These are phyloP conservation scores for Metacarcinus magister DNA, from an alignment of 2,888 invertebrate genomes.

Conservation along the genomic window DNA sequence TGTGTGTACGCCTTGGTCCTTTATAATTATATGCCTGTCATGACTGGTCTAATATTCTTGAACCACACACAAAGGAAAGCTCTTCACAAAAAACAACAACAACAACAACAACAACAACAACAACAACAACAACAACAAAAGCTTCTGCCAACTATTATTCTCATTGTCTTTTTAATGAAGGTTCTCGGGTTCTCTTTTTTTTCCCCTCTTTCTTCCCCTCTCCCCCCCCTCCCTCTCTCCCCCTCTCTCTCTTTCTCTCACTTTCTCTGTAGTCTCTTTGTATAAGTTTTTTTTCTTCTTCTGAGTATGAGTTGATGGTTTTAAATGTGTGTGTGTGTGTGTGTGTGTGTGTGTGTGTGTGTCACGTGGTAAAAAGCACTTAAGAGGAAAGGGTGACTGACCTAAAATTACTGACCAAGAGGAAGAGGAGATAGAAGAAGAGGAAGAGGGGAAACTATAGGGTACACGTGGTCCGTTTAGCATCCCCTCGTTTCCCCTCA, in stretches of 20 bases:
- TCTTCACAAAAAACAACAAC: background rate
- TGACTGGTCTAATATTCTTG: background rate
- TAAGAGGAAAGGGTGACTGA: too few relatives aligned
- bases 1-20: background rate
- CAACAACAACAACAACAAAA: constrained; percentile 3
- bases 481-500: too few relatives aligned
- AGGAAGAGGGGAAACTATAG: too few relatives aligned
- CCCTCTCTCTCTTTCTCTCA: background rate
- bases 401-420: too few relatives aligned
- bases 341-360: background rate
- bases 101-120: too few relatives aligned
- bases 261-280: background rate
- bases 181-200: background rate
- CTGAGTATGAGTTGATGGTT: too few relatives aligned
- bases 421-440: too few relatives aligned
- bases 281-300: background rate
- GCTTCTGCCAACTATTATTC: constrained; percentile 65
- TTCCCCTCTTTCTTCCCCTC: background rate
- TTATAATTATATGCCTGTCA: background rate
- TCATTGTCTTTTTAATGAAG: constrained; percentile 64
- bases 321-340: background rate
- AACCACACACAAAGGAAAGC: too few relatives aligned
- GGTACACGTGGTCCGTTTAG: too few relatives aligned
- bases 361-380: background rate
- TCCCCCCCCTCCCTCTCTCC: background rate